Percentiles rank a stretch among this genome's conserved stretches.
Evolutionary conservation across 2,113 vertebrate species (phyloP).

Genomic region (Pontoporia blainvillei): DNA sequence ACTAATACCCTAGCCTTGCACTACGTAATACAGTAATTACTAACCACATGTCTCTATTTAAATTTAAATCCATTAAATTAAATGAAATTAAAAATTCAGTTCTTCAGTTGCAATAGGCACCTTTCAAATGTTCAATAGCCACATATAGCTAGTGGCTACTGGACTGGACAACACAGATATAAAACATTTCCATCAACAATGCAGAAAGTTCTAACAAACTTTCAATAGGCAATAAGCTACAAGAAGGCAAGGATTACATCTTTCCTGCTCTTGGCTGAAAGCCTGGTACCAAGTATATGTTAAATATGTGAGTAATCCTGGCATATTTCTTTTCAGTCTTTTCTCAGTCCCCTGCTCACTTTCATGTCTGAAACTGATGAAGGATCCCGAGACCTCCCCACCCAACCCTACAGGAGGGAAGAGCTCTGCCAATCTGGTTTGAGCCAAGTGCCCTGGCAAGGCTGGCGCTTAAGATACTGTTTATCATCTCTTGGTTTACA

Average conservation of each 20-base stretch:
- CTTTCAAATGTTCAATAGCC: background rate
- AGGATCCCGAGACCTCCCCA: background rate
- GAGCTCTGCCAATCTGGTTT: background rate
- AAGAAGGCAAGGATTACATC: background rate
- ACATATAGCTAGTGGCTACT: background rate
- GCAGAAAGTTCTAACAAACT: background rate
- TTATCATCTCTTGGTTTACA: background rate
- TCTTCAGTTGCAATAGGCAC: background rate
- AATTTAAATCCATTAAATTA: slow-evolving; percentile 4
- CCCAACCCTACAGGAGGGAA: background rate
- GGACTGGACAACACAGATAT: background rate
- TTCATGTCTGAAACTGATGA: background rate
- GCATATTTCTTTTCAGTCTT: background rate
- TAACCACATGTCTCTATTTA: background rate
- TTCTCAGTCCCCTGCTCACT: background rate
- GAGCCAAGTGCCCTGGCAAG: background rate
- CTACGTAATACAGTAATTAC: background rate
- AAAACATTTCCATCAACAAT: background rate
- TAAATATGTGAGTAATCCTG: background rate
- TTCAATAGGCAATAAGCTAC: background rate
- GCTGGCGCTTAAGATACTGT: background rate
- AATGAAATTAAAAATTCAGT: slow-evolving; percentile 9
- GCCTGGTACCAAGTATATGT: background rate
- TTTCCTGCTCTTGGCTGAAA: background rate
- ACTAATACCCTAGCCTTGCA: background rate